Evolutionary conservation across 2,888 invertebrate species (phyloP), one percentile per base, ranked within the genome.

Genomic region (Zonitis immaculata): DNA sequence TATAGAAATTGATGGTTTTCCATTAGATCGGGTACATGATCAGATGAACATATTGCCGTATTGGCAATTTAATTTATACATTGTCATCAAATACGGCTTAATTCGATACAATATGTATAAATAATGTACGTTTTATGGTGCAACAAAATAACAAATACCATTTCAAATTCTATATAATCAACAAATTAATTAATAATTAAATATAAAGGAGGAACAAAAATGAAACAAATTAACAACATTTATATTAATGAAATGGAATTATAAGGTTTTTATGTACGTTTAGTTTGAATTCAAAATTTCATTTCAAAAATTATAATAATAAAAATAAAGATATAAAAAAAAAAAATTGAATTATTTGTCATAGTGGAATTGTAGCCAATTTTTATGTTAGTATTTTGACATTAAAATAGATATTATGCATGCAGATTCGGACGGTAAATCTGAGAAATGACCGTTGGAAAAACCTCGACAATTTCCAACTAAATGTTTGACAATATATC

Each of bases 381-480:
- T 46, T 46, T 48, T 48, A 16, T 42, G 16, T 20, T n/a, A 14
- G 22, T 30, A 27, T 22, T 26, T 43, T 42, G 18, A 39, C 39
- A 39, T 39, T 39, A 39, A 18, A 18, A 39, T 39, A 18, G 44
- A 52, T 54, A 58, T 61, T 58, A 61, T 60, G 55, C 51, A 61
- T 47, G 52, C 51, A 28, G 61, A 64, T 54, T 52, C 52, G 49
- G 59, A 59, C 60, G 59, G 61, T 64, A 64, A 65, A 64, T 64
- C 62, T 61, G 55, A 53, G 57, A 61, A 63, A 65, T 57, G 62
- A 60, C 58, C 53, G 57, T 55, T 57, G 58, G 11, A 8, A 39
- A 39, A 39, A 18, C 9, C 18, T 6, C 39, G 20, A 39, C 39
- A 39, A 39, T 39, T 39, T 39, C 20, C 6, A 3, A n/a, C 20